These are phyloP conservation scores for Elachura formosa DNA, from an alignment of 2,113 vertebrate genomes.

Conservation along the genomic window DNA sequence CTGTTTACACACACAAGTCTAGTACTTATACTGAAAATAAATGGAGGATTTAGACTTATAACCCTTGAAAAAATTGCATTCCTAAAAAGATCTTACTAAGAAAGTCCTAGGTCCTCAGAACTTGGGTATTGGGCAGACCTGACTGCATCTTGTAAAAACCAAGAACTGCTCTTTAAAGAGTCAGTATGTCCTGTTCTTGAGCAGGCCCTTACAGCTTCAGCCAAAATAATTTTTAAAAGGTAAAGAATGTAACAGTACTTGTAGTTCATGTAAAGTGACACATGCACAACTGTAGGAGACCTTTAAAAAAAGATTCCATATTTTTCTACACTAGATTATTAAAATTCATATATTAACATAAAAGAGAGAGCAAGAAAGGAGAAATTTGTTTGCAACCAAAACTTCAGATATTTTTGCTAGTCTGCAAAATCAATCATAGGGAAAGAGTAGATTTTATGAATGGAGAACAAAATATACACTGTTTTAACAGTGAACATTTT, in stretches of 20 bases:
- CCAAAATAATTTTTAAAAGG: background rate
- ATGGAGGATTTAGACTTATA: background rate
- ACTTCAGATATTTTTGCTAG: background rate
- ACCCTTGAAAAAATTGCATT: background rate
- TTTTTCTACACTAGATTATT: background rate
- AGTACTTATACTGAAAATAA: slow-evolving; percentile 21
- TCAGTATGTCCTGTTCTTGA: background rate
- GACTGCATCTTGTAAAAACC: background rate
- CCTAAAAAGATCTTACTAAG: background rate
- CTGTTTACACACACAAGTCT: background rate
- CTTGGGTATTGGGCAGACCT: background rate
- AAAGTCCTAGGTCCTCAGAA: background rate
- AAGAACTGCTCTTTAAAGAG: background rate
- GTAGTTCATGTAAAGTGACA: background rate
- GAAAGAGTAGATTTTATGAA: slow-evolving; percentile 44
- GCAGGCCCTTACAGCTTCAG: background rate
- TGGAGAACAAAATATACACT: background rate
- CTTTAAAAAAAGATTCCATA: background rate
- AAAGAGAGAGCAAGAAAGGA: background rate
- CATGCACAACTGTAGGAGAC: background rate
- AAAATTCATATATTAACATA: background rate
- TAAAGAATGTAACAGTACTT: background rate
- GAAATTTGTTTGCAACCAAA: background rate
- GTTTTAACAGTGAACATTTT: background rate
- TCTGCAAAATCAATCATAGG: slow-evolving; percentile 8